Conservation (phyloP, 2,113 vertebrate species). For the Chamaetylas fuelleborni region DNA sequence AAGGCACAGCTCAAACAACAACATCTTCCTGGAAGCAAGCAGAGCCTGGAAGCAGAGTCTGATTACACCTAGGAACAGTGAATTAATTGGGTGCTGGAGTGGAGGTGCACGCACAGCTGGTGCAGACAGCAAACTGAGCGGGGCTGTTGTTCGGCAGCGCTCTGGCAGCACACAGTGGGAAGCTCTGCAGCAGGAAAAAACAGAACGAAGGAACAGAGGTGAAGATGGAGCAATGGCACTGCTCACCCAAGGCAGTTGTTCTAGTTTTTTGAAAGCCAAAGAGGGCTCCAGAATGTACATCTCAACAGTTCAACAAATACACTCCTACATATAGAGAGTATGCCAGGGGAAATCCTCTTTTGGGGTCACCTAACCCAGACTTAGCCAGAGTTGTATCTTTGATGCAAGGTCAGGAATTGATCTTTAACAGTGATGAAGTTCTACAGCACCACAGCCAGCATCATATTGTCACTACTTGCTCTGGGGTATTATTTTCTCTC, state of each 20-base stretch:
- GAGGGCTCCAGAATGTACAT: not conserved
- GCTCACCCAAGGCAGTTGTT: rapidly evolving
- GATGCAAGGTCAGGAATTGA: not conserved
- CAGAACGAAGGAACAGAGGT: not conserved
- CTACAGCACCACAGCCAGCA: not conserved
- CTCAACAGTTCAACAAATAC: not conserved
- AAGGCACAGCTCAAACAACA: constrained; percentile 5
- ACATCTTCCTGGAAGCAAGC: not conserved
- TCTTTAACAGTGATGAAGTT: not conserved
- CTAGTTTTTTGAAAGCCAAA: not conserved
- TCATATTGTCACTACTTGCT: not conserved
- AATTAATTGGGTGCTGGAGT: not conserved
- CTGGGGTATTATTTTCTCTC: not conserved
- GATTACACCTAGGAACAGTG: not conserved
- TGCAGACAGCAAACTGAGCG: not conserved
- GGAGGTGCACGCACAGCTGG: not conserved
- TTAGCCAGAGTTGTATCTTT: not conserved
- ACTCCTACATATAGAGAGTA: not conserved
- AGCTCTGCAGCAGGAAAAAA: not conserved
- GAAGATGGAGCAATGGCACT: not conserved
- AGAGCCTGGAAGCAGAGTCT: not conserved
- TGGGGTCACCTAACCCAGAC: not conserved
- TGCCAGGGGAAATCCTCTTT: not conserved
- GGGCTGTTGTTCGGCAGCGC: not conserved
- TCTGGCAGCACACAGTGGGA: not conserved